Base-by-base conservation (phyloP, 2,113 vertebrate genomes). In the Procapra przewalskii region DNA sequence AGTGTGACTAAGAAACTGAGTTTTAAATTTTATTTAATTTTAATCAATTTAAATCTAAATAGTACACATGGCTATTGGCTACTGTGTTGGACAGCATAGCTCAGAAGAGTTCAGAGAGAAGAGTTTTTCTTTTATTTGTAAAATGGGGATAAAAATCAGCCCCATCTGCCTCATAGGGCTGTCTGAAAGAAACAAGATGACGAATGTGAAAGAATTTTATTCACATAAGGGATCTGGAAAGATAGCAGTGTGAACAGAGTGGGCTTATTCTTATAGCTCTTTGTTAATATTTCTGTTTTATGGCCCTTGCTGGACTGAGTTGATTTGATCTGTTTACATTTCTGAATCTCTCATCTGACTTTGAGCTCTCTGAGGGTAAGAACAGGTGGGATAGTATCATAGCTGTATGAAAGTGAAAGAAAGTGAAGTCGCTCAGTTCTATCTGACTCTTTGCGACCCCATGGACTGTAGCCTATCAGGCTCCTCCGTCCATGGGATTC, bases 221-320 rank as follows among this genome's bases (percentile, higher is more conserved):
- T 95, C 23, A 80, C 79, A 17, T 92, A 79, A 92, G 43, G 67
- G 62, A 85, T 95, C 36, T 90, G 36, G 29, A 83, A 82, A 93
- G 64, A 91, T 33, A 91, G 31, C 48, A 83, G 6, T 94, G 31
- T 93, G 50, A 98, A 93, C 36, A 11, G 54, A 89, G 11, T 64
- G 15, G 60, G 40, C 6, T 87, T 81, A 82, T 86, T 96, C 16
- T 94, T 67, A 15, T 29, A 88, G 54, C 52, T 96, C 14, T 81
- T 80, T 88, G 79, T 91, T 96, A 92, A 86, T 92, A 92, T 91
- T 96, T 95, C 40, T 96, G 57, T 92, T 94, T 64, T 90, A 64
- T 50, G 57, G 55, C 36, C 64, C 27, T 88, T 82, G 43, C 29
- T 71, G 27, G 27, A 27, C 29, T 91, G 67, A 90, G 96, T 45